Conservation (phyloP, 2,888 invertebrate species). For the Sussaba pulchella region DNA sequence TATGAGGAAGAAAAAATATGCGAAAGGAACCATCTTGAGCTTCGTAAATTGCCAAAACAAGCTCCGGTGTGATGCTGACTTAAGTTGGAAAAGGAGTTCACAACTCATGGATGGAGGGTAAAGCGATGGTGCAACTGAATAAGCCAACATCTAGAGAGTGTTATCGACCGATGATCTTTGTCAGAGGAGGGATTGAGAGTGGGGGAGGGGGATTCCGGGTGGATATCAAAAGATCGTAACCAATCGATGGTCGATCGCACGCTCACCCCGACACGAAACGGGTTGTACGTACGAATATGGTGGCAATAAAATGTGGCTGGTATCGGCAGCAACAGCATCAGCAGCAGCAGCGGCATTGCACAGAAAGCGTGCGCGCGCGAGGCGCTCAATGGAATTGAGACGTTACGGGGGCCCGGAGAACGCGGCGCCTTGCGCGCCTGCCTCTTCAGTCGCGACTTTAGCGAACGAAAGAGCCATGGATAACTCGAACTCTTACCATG, state of each 20-base stretch:
- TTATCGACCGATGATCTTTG: slow-evolving; percentile 47
- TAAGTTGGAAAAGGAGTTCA: too few species aligned
- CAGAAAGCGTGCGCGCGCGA: slow-evolving; percentile 47
- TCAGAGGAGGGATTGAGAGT: neutral
- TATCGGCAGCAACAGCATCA: slow-evolving; percentile 41
- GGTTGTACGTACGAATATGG: slow-evolving; percentile 66
- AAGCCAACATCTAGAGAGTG: slow-evolving; percentile 12
- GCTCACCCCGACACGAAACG: slow-evolving; percentile 56
- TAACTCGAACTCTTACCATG: slow-evolving; percentile 50
- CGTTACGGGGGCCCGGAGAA: slow-evolving; percentile 58
- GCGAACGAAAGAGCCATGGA: slow-evolving; percentile 56
- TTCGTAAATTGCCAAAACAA: slow-evolving; percentile 7
- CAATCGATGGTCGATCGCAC: slow-evolving; percentile 65
- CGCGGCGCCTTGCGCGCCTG: slow-evolving; percentile 44
- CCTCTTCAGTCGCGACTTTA: slow-evolving; percentile 46
- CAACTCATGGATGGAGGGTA: slow-evolving; percentile 12
- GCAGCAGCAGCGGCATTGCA: slow-evolving; percentile 16
- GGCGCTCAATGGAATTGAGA: slow-evolving; percentile 67
- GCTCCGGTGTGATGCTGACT: too few species aligned
- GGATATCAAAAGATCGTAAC: slow-evolving; percentile 49
- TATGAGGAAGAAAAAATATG: too few species aligned
- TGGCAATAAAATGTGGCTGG: slow-evolving; percentile 65
- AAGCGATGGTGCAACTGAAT: slow-evolving; percentile 6
- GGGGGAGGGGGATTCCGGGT: slow-evolving; percentile 24
- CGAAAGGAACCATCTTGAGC: too few species aligned